Conservation (phyloP, 2,888 invertebrate genomes). For the Catocala sponsa region DNA sequence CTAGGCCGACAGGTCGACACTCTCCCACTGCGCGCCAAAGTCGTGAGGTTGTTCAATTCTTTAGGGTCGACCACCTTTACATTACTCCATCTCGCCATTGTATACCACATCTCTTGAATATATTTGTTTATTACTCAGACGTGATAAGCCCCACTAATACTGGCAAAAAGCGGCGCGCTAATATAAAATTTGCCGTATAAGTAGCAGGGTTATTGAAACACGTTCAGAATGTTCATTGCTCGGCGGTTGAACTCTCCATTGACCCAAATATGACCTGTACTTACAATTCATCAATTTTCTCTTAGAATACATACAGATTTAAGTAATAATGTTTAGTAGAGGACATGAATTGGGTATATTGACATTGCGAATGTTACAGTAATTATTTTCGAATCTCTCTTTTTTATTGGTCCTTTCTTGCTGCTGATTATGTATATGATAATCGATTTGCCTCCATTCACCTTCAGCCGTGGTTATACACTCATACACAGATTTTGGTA, state of each 20-base stretch:
- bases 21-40: constrained; percentile 57
- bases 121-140: constrained; percentile 42
- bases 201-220: constrained; percentile 25
- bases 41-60: constrained; percentile 61
- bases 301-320: constrained; percentile 22
- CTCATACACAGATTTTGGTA: too few relatives aligned
- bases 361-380: constrained; percentile 24
- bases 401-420: too few relatives aligned
- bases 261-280: constrained; percentile 45
- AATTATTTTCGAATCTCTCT: constrained; percentile 3
- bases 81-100: constrained; percentile 44
- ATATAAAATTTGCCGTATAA: constrained; percentile 9
- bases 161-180: constrained; percentile 8
- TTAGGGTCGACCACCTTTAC: constrained; percentile 55
- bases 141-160: constrained; percentile 20
- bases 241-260: constrained; percentile 41
- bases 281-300: constrained; percentile 26
- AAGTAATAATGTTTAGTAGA: constrained; percentile 29
- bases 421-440: too few relatives aligned
- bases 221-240: constrained; percentile 13
- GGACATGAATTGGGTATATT: constrained; percentile 21
- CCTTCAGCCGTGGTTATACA: too few relatives aligned
- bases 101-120: constrained; percentile 38
- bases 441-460: too few relatives aligned
- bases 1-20: constrained; percentile 59